These are phyloP conservation scores for Stigmatopora argus DNA, from an alignment of 2,113 vertebrate species.

Conservation along the genomic window DNA sequence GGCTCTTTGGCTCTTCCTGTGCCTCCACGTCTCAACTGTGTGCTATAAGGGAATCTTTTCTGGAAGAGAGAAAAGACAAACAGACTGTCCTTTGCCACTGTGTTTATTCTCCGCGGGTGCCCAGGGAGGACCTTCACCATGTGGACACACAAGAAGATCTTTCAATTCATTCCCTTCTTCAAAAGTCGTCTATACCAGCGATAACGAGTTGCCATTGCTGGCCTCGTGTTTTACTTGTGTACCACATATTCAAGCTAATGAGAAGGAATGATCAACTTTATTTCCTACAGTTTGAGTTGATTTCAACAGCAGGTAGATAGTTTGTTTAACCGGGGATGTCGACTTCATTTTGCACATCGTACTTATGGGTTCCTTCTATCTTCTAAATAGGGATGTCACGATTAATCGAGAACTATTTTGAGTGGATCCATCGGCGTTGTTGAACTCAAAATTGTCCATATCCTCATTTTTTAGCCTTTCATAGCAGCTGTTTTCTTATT, in stretches of 20 bases:
- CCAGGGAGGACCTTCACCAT: constrained; percentile 38
- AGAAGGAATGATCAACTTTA: background rate
- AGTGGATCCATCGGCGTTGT: too few species aligned
- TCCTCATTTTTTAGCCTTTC: too few species aligned
- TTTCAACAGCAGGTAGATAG: background rate
- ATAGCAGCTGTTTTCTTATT: too few species aligned
- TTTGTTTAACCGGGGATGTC: too few species aligned
- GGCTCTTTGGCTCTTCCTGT: constrained; percentile 57
- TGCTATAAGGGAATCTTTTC: constrained; percentile 58
- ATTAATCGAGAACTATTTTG: too few species aligned
- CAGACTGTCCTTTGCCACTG: constrained; percentile 36
- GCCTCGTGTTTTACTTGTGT: background rate
- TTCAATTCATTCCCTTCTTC: constrained; percentile 11
- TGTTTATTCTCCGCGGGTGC: constrained; percentile 63
- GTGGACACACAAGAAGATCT: constrained; percentile 12
- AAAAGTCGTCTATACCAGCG: constrained; percentile 7
- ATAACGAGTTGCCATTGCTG: background rate
- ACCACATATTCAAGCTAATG: background rate
- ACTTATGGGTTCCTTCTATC: too few species aligned
- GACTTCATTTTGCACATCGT: too few species aligned
- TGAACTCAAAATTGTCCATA: too few species aligned
- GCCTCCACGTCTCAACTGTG: constrained; percentile 58
- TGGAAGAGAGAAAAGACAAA: constrained; percentile 56
- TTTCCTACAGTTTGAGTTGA: background rate
- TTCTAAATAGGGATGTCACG: too few species aligned